Conservation (phyloP, 2,888 invertebrate species). For the Melinaea marsaeus region DNA sequence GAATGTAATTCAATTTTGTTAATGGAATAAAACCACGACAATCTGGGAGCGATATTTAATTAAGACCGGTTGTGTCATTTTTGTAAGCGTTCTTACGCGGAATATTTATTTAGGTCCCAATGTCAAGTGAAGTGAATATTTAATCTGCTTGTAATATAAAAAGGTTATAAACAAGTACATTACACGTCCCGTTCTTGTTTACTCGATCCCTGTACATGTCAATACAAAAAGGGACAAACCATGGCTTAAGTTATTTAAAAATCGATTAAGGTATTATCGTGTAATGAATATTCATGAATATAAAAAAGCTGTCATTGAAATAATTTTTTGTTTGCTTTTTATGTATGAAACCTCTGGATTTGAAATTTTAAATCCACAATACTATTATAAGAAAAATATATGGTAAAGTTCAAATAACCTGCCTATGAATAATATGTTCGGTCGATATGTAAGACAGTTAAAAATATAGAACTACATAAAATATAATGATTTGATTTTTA, state of each 20-base stretch:
- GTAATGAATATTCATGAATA: background rate
- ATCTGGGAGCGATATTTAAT: constrained; percentile 31
- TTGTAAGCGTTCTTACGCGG: constrained; percentile 11
- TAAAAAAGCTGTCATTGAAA: background rate
- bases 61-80: constrained; percentile 22
- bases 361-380: no score
- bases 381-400: no score
- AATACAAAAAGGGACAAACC: background rate
- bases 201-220: constrained; percentile 3
- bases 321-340: background rate
- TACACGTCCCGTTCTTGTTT: background rate
- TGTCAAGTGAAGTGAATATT: constrained; percentile 6
- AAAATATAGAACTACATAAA: no score
- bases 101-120: constrained; percentile 4
- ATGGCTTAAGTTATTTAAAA: constrained; percentile 2
- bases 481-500: no score
- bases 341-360: no score
- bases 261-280: constrained; percentile 1
- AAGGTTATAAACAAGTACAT: constrained; percentile 4
- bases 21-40: constrained; percentile 50
- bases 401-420: no score
- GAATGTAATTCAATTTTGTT: constrained; percentile 55
- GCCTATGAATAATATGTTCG: no score
- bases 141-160: constrained; percentile 2
- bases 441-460: no score